Evolutionary conservation across 2,797 vertebrate species (phyloP).

Genomic region (Lemur catta): DNA sequence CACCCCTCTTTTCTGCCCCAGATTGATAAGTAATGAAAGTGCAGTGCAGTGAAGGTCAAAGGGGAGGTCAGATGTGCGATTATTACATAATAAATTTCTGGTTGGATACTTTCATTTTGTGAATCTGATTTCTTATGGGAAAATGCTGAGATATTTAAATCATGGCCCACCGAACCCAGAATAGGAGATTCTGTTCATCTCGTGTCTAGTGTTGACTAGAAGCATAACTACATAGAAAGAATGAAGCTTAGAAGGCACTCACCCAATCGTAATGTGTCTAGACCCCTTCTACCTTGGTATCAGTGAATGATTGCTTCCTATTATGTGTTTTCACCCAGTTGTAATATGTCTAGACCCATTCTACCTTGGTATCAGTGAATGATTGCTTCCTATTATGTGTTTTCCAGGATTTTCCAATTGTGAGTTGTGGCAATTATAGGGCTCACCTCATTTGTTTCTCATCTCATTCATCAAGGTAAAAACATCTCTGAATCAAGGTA

Average conservation of each 20-base stretch:
- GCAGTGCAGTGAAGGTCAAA: slow-evolving; percentile 69
- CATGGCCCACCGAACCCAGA: background rate
- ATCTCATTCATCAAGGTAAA: background rate
- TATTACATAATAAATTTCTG: slow-evolving; percentile 81
- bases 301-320: background rate
- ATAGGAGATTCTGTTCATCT: background rate
- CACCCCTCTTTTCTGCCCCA: slow-evolving; percentile 65
- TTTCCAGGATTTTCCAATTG: background rate
- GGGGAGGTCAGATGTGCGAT: slow-evolving; percentile 70
- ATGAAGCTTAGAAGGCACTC: background rate
- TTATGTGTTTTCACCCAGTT: background rate
- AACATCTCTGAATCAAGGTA: background rate
- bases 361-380: background rate
- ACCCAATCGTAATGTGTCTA: background rate
- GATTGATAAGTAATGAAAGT: slow-evolving; percentile 63
- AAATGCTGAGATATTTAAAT: background rate
- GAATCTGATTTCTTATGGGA: slow-evolving; percentile 66
- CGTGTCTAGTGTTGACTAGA: background rate
- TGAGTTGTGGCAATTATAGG: background rate
- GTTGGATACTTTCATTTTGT: slow-evolving; percentile 78
- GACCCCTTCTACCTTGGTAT: background rate
- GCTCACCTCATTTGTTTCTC: background rate
- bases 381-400: background rate
- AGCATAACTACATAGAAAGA: background rate
- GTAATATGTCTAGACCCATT: background rate